phyloP scores from a whole-genome alignment of 2,888 invertebrate genomes.

The Troides helena region DNA sequence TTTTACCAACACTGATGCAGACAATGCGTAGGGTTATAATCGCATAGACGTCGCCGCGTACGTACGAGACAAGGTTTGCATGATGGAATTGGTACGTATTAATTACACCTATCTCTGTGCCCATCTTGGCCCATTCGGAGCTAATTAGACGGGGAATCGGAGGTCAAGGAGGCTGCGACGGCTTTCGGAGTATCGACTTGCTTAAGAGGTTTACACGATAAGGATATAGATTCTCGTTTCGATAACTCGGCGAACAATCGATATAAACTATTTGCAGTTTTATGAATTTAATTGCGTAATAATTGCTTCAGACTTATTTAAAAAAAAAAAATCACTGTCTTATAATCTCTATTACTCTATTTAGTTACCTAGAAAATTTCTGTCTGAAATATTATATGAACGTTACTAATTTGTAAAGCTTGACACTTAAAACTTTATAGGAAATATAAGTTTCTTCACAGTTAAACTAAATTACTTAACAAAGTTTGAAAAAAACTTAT shows the following conservation, averaged over 20 bases:
- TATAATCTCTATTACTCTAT: too few species aligned
- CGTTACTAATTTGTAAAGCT: neutral
- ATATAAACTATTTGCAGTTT: neutral
- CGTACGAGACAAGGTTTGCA: conserved; percentile 24
- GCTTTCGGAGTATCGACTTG: conserved; percentile 28
- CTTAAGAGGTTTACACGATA: conserved; percentile 16
- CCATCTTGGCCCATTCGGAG: conserved; percentile 54
- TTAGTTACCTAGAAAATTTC: too few species aligned
- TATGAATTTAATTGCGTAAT: too few species aligned
- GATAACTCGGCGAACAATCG: neutral
- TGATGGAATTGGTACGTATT: conserved; percentile 34
- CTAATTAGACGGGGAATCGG: conserved; percentile 53
- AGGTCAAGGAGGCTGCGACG: conserved; percentile 30
- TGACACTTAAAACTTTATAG: neutral
- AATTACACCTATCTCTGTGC: conserved; percentile 47
- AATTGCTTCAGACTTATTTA: too few species aligned
- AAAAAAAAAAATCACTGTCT: too few species aligned
- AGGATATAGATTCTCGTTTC: conserved; percentile 5
- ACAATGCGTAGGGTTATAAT: conserved; percentile 18
- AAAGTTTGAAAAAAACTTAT: neutral
- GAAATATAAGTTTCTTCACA: neutral
- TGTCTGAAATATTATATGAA: too few species aligned
- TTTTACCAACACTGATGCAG: neutral
- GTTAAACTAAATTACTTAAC: neutral
- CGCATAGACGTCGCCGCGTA: conserved; percentile 9